These are phyloP conservation scores for Leptinotarsa peninsularis DNA, from an alignment of 2,888 invertebrate species.

Conservation along the genomic window DNA sequence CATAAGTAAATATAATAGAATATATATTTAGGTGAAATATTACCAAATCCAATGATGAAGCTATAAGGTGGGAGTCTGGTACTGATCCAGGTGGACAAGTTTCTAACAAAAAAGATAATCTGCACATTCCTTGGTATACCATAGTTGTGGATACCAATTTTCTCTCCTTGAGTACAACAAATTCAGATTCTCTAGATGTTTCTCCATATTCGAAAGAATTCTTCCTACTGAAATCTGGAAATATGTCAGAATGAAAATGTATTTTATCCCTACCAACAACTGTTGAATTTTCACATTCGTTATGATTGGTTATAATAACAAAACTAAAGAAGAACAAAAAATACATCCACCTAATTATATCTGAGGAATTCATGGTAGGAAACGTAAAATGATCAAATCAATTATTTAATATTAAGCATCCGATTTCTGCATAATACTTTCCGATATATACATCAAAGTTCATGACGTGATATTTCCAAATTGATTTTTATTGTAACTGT, in stretches of 20 bases:
- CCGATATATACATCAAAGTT: too few species aligned
- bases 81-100: constrained; percentile 96
- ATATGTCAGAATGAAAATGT: constrained; percentile 6
- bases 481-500: too few species aligned
- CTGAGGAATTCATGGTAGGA: too few species aligned
- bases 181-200: constrained; percentile 86
- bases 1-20: constrained; percentile 15
- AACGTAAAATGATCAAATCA: too few species aligned
- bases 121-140: constrained; percentile 87
- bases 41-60: constrained; percentile 94
- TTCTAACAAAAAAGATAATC: constrained; percentile 93
- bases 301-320: too few species aligned
- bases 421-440: too few species aligned
- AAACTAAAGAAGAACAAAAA: too few species aligned
- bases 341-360: too few species aligned
- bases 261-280: not conserved
- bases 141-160: constrained; percentile 83
- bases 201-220: constrained; percentile 87
- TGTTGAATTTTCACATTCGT: not conserved
- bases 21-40: constrained; percentile 28
- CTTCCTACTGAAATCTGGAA: constrained; percentile 78
- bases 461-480: too few species aligned
- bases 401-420: too few species aligned
- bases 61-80: constrained; percentile 96
- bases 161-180: constrained; percentile 88